These are phyloP conservation scores for Vanessa tameamea DNA, from an alignment of 1,140 invertebrate genomes.

Conservation along the genomic window DNA sequence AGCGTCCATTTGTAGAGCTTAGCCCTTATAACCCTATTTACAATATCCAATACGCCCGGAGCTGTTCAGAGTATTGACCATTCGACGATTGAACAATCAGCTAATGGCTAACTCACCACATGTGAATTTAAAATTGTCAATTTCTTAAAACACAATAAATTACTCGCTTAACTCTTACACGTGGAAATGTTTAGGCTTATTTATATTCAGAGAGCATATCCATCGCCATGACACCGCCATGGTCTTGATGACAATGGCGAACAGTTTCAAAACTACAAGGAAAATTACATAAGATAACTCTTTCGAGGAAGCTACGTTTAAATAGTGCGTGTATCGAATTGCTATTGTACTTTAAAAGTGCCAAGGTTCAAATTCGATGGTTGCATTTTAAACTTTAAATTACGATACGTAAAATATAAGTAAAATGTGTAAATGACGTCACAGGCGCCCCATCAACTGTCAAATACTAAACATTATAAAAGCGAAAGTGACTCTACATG, in stretches of 20 bases:
- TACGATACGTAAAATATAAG: background rate
- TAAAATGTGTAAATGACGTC: no score
- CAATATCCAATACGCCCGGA: no score
- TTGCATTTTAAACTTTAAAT: background rate
- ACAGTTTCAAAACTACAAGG: conserved; percentile 42
- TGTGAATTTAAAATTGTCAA: background rate
- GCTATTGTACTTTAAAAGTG: background rate
- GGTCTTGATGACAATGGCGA: conserved; percentile 43
- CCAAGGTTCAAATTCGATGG: background rate
- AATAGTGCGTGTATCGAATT: conserved; percentile 39
- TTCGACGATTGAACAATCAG: no score
- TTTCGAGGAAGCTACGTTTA: conserved; percentile 43
- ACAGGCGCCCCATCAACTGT: no score
- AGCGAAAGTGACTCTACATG: no score
- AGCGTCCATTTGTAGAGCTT: no score
- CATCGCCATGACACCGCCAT: conserved; percentile 4
- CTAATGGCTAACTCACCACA: no score
- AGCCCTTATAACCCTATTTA: no score
- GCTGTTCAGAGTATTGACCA: no score
- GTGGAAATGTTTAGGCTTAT: conserved; percentile 9
- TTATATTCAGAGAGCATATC: conserved; percentile 17
- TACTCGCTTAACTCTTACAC: background rate
- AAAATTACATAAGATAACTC: conserved; percentile 35
- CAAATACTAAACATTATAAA: no score
- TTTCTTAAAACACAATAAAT: background rate